Percentiles rank a stretch among this genome's conserved stretches.
Conservation (phyloP, 1,140 invertebrate species). For the Macrocentrus cingulum region DNA sequence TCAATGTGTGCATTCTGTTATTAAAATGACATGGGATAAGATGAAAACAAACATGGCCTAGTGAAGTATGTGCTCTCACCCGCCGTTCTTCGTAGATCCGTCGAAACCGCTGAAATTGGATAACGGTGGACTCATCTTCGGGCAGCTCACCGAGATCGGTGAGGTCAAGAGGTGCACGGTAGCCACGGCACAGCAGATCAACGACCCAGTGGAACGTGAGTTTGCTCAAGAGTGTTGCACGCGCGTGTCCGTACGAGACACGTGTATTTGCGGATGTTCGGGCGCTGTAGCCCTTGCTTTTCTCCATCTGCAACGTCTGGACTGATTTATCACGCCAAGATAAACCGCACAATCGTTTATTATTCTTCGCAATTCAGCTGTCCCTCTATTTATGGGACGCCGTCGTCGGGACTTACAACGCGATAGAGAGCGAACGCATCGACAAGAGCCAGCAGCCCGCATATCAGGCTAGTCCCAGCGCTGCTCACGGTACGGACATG, state of each 20-base stretch:
- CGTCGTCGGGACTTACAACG: constrained; percentile 32
- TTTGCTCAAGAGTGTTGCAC: constrained; percentile 50
- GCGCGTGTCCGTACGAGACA: constrained; percentile 35
- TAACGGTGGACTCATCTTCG: constrained; percentile 61
- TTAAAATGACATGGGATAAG: neutral
- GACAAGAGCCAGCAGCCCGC: constrained; percentile 36
- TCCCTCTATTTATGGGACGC: neutral
- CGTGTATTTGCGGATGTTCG: constrained; percentile 12
- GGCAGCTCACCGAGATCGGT: constrained; percentile 73
- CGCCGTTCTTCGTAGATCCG: constrained; percentile 56
- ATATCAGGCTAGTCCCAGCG: constrained; percentile 24
- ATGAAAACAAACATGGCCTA: neutral
- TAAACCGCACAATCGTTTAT: constrained; percentile 8
- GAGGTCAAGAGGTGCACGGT: constrained; percentile 66
- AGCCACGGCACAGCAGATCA: constrained; percentile 68
- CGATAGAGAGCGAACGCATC: constrained; percentile 39
- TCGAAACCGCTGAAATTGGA: constrained; percentile 61
- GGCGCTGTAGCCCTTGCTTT: constrained; percentile 32
- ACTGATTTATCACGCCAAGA: constrained; percentile 28
- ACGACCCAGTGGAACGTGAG: constrained; percentile 79
- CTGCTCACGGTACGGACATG: constrained; percentile 36
- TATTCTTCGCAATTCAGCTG: neutral
- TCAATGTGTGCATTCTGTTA: constrained; percentile 23
- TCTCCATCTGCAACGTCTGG: constrained; percentile 33
- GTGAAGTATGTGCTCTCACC: constrained; percentile 42